A percentile compares a stretch with the other conserved stretches of the same genome.
These are phyloP conservation scores for Lomographa bimaculata DNA, from an alignment of 2,888 invertebrate species.

Conservation along the genomic window DNA sequence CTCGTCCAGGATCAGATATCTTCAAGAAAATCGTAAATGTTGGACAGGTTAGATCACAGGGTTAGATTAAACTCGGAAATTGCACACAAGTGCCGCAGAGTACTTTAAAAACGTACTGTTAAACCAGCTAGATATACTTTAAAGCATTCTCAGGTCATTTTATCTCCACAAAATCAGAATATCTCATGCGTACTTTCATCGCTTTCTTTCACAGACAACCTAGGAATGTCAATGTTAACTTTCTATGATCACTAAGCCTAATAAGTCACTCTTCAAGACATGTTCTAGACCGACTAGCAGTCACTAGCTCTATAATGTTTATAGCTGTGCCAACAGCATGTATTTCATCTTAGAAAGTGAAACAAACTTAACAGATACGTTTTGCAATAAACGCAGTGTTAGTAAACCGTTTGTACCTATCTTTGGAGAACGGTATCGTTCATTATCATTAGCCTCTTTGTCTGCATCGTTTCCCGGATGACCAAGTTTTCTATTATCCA, in stretches of 20 bases:
- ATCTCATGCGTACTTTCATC: constrained; percentile 7
- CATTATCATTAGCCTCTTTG: constrained; percentile 9
- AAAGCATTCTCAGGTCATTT: no score
- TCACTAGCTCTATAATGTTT: constrained; percentile 18
- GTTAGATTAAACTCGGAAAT: no score
- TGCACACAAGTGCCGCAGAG: no score
- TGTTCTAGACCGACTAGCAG: no score
- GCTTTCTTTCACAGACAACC: constrained; percentile 13
- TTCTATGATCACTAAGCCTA: constrained; percentile 18
- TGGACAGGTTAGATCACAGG: no score
- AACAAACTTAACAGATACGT: constrained; percentile 20
- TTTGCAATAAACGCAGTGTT: constrained; percentile 11
- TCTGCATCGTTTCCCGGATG: constrained; percentile 33
- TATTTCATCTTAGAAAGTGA: constrained; percentile 14
- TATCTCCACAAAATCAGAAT: not conserved
- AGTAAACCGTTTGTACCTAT: constrained; percentile 20
- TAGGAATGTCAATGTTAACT: constrained; percentile 21
- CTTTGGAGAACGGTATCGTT: constrained; percentile 17
- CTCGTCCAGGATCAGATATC: no score
- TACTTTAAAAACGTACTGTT: no score
- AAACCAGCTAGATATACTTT: no score
- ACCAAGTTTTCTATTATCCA: constrained; percentile 22
- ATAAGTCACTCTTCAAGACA: constrained; percentile 12
- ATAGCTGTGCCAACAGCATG: constrained; percentile 5
- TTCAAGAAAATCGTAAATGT: no score